Conservation (phyloP, 2,797 vertebrate genomes). For the Sebastes trivittatus region DNA sequence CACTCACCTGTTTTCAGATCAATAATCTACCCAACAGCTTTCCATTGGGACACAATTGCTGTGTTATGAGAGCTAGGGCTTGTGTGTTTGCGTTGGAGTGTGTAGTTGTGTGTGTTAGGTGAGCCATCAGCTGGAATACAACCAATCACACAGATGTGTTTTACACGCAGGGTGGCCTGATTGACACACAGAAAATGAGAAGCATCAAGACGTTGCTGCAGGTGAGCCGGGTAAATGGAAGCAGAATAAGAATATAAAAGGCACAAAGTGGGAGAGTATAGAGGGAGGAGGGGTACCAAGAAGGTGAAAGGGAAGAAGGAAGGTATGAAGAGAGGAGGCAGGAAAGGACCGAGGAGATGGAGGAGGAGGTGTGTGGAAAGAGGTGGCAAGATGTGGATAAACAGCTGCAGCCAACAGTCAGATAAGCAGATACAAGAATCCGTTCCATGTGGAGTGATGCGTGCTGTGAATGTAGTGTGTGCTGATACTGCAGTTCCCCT, state of each 20-base stretch:
- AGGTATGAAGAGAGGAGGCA: not conserved
- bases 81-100: not conserved
- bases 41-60: not conserved
- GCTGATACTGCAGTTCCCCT: slow-evolving; percentile 2
- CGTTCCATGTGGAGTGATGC: not conserved
- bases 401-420: not conserved
- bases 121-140: slow-evolving; percentile 29
- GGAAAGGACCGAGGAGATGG: not conserved
- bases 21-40: not conserved
- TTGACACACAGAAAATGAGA: not conserved
- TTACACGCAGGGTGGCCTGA: slow-evolving; percentile 44
- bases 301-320: not conserved
- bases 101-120: not conserved
- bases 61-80: not conserved
- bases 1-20: not conserved
- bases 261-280: not conserved
- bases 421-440: not conserved
- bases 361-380: not conserved
- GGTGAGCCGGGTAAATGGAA: not conserved
- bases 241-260: not conserved
- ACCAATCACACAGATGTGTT: slow-evolving; percentile 25
- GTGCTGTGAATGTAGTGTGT: not conserved
- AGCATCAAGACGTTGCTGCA: not conserved
- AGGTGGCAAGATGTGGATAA: not conserved
- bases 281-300: not conserved